Base-by-base conservation (phyloP, 2,888 invertebrate species). In the Erebia palarica region DNA sequence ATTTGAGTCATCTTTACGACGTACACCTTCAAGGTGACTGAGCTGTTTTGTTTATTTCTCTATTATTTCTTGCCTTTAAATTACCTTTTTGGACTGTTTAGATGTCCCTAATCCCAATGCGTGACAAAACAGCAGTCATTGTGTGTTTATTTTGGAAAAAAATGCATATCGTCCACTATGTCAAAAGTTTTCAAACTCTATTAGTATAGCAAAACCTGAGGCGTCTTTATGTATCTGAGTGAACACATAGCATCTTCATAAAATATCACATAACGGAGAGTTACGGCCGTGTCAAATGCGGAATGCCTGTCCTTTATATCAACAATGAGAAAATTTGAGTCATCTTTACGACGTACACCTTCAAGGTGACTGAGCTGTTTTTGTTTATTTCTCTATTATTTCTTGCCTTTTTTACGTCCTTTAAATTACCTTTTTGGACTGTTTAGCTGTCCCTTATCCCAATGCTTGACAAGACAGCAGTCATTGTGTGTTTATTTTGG, bases 321-420 rank as follows among this genome's bases (percentile, higher is more conserved):
- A 66, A 58, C 61, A 65, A 71, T 65, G 71, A 69, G 69, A 68
- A 55, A 51, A 61, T 72, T 47, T 65, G 65, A 66, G 69, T 44
- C 18, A 10, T 53, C 65, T 42, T 53, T 55, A 65, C 55, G 65
- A 55, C 53, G 8, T 27, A 65, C 65, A 53, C 49, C 64, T 64
- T 2, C n/a, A 10, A 66, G 57, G 57, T 66, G 65, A 57, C 44
- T 11, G 65, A 44, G 14, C 8, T 44, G 57, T 44, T 55, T 57
- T 21, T 64, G 1, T 65, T 65, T 53, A 51, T 63, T 63, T 21
- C 63, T 21, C 16, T 16, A n/a, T 36, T 27, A 16, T 60, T 60
- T 16, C 42, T 44, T 42, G 59, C 59, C 36, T 14, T 36, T 58
- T 27, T 9, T 13, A 16, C 10, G 55, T 18, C 55, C 18, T 18